phyloP scores from a whole-genome alignment of 2,888 invertebrate genomes.

The Conomelus anceps region DNA sequence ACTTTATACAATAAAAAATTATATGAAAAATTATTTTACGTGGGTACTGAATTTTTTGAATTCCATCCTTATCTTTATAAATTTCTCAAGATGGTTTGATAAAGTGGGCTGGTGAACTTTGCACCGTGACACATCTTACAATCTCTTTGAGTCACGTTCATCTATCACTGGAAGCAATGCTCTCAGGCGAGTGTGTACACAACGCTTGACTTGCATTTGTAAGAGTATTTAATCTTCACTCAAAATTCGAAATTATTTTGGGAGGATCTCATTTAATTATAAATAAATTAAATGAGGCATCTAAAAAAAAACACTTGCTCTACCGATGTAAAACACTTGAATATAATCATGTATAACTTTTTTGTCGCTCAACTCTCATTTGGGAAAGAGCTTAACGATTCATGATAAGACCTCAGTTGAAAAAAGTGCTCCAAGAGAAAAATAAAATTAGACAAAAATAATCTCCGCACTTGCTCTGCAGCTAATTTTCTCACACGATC shows the following conservation, averaged over 20 bases:
- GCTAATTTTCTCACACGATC: background rate
- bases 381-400: background rate
- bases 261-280: background rate
- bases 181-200: too few species aligned
- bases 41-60: too few species aligned
- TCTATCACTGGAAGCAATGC: too few species aligned
- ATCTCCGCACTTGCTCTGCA: background rate
- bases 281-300: background rate
- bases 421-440: background rate
- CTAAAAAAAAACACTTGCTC: background rate
- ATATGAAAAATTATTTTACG: too few species aligned
- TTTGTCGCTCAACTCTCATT: background rate
- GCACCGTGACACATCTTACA: too few species aligned
- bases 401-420: background rate
- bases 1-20: too few species aligned
- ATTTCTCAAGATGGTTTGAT: too few species aligned
- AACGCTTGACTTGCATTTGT: too few species aligned
- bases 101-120: too few species aligned
- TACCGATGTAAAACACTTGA: background rate
- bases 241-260: background rate
- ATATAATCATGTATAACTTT: background rate
- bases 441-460: background rate
- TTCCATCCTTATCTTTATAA: too few species aligned
- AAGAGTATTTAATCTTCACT: background rate
- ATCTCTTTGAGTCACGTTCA: too few species aligned